phyloP scores from a whole-genome alignment of 92 coral and sea anemone species.

The Heliopora coerulea region DNA sequence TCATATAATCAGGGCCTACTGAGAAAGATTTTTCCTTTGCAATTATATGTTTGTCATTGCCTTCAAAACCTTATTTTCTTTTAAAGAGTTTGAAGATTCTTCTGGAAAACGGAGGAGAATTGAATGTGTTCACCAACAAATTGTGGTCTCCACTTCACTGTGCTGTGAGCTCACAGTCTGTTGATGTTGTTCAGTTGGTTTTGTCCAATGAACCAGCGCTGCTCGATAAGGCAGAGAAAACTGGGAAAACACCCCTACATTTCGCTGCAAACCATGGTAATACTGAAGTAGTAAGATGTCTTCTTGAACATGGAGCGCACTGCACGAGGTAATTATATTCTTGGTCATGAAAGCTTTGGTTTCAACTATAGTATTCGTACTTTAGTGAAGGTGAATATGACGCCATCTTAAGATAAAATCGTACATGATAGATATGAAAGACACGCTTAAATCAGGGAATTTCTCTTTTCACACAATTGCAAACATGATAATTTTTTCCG shows the following conservation, averaged over 20 bases:
- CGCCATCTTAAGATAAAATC: too few relatives aligned
- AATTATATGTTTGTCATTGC: too few relatives aligned
- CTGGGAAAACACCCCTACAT: constrained; percentile 36
- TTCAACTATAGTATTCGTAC: too few relatives aligned
- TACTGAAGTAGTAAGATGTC: constrained; percentile 8
- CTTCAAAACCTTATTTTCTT: not conserved
- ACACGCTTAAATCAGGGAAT: too few relatives aligned
- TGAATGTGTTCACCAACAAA: constrained; percentile 25
- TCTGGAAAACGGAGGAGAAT: constrained; percentile 12
- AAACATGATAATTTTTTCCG: too few relatives aligned
- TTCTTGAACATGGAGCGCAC: constrained; percentile 27
- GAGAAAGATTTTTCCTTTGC: too few relatives aligned
- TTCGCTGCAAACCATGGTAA: constrained; percentile 30
- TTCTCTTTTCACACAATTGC: too few relatives aligned
- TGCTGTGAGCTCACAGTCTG: constrained; percentile 27
- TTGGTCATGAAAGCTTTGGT: too few relatives aligned
- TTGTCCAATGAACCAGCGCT: constrained; percentile 14
- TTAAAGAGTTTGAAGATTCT: constrained; percentile 15
- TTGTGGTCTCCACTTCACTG: constrained; percentile 30
- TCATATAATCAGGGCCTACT: too few relatives aligned
- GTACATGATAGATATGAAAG: too few relatives aligned
- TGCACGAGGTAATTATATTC: constrained; percentile 4
- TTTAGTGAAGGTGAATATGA: too few relatives aligned
- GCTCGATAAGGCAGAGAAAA: constrained; percentile 29
- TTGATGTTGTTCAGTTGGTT: constrained; percentile 19